Evolutionary conservation across 2,888 invertebrate genomes (phyloP), one percentile per base, ranked within the genome.

Genomic region (Chymomyza caudatula): DNA sequence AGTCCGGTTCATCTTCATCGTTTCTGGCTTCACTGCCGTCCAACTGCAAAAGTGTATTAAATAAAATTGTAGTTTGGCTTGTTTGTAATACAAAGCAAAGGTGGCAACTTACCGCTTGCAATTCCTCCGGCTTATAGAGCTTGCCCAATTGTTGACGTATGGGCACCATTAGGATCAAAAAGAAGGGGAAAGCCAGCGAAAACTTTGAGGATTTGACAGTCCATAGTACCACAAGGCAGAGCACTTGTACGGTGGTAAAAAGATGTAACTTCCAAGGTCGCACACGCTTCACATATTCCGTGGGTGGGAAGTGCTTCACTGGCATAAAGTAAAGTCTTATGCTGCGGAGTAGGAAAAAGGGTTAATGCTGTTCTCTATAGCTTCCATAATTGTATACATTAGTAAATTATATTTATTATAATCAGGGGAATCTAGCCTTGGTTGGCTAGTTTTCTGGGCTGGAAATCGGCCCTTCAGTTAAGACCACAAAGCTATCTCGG

Each of bases 131-230:
- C 4, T 95, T 95, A 91, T 97, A 98, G 63, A 96, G 88, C 70
- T 92, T 92, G 11, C 90, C 92, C 85, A 98, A 91, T 64, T 94
- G 92, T 77, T 95, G 93, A 69, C 98, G 92, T 66, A 98, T 91
- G 11, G 98, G 98, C 83, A 98, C 95, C 94, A 98, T 95, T 73
- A 98, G 91, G 69, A 97, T 94, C 56, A 99, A 92, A 90, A 98
- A 96, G 92, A 99, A 98, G 2, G 98, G 98, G 89, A 98, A 95
- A 15, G 96, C 96, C 66, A 98, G 92, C 0, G 98, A 97, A 70
- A 96, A 94, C 59, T 93, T 93, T 2, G 97, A 96, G 17, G 96
- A 96, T 91, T 98, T 98, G 19, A 98, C 96, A 8, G 93, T 92
- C 95, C 97, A 98, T 61, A 98, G 92, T 20, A 96, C 75, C 1